Conservation (phyloP, 2,888 invertebrate species). For the Cetonia aurata region DNA sequence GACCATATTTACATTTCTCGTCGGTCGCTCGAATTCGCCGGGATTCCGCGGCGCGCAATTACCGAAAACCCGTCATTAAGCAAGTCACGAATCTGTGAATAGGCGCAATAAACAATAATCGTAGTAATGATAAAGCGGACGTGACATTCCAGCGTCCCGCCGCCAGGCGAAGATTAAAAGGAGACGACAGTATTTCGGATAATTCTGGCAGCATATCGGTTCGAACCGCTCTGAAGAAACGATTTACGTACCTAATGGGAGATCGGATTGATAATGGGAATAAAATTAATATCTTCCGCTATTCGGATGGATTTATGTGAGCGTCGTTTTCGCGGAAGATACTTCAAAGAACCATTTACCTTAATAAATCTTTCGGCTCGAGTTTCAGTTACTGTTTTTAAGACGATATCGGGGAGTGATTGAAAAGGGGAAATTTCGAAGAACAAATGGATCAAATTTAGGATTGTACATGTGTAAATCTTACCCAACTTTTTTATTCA, state of each 20-base stretch:
- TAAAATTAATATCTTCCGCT: constrained; percentile 5
- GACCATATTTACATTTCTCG: constrained; percentile 39
- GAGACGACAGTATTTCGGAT: not conserved
- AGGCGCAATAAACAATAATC: constrained; percentile 32
- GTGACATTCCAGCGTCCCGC: not conserved
- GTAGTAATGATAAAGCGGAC: constrained; percentile 23
- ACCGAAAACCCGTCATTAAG: constrained; percentile 38
- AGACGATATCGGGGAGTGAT: no score
- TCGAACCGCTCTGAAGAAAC: no score
- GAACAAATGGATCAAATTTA: no score
- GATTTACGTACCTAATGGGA: no score
- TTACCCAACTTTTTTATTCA: no score
- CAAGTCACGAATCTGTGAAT: constrained; percentile 39
- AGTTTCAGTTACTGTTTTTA: no score
- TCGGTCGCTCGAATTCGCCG: constrained; percentile 5
- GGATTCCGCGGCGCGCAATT: constrained; percentile 33
- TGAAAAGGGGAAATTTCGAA: no score
- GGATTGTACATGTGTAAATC: no score
- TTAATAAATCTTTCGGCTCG: not conserved
- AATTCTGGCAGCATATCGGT: no score
- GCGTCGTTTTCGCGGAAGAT: not conserved
- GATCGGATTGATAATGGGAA: no score
- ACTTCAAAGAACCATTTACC: constrained; percentile 1
- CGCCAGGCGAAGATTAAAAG: constrained; percentile 1
- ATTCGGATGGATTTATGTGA: not conserved